Evolutionary conservation across 2,113 vertebrate genomes (phyloP).

Genomic region (Acinonyx jubatus): DNA sequence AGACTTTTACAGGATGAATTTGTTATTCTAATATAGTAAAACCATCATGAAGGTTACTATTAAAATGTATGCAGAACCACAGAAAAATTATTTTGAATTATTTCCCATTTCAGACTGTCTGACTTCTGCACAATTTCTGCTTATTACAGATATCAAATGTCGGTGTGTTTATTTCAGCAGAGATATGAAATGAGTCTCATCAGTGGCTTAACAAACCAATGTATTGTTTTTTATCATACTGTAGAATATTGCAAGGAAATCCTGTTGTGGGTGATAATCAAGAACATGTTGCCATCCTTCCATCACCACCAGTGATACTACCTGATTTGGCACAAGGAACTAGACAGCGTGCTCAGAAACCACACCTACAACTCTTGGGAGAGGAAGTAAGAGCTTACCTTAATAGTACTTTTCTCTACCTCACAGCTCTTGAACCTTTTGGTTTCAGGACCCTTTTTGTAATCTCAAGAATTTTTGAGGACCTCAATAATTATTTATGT

Average conservation of each 20-base stretch:
- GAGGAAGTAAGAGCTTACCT: constrained; percentile 81
- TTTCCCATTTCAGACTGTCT: background rate
- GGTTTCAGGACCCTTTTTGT: background rate
- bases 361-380: constrained; percentile 81
- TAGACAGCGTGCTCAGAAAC: constrained; percentile 72
- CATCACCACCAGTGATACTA: constrained; percentile 37
- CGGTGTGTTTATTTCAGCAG: background rate
- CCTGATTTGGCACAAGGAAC: constrained; percentile 69
- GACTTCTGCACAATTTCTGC: background rate
- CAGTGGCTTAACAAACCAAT: background rate
- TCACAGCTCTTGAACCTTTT: background rate
- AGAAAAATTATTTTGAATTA: background rate
- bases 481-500: background rate
- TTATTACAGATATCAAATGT: background rate
- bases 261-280: constrained; percentile 56
- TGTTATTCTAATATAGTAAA: background rate
- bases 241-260: constrained; percentile 82
- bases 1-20: background rate
- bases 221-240: constrained; percentile 63
- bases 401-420: background rate
- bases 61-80: constrained; percentile 1
- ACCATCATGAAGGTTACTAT: background rate
- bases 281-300: constrained; percentile 22
- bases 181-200: background rate
- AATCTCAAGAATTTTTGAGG: constrained; percentile 24